Conservation (phyloP, 2,888 invertebrate genomes). For the Drosophila flavopinicola region DNA sequence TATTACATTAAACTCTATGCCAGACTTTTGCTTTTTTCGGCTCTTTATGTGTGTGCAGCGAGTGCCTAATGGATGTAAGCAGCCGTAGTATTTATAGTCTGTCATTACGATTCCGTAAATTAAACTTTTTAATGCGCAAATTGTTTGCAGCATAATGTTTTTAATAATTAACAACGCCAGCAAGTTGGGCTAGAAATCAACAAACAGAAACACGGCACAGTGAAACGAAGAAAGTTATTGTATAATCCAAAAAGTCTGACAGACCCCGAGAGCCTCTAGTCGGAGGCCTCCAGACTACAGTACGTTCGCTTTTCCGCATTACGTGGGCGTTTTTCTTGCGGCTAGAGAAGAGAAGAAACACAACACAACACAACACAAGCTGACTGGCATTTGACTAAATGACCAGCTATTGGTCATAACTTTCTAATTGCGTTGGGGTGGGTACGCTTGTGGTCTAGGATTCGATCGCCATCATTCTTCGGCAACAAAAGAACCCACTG, state of each 20-base stretch:
- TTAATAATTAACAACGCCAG: conserved; percentile 56
- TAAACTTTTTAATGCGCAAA: conserved; percentile 80
- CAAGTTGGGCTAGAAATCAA: conserved; percentile 41
- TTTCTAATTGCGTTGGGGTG: conserved; percentile 63
- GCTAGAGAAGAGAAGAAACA: too few species aligned
- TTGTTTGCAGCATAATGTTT: conserved; percentile 70
- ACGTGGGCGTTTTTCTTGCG: conserved; percentile 58
- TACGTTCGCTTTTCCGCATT: conserved; percentile 63
- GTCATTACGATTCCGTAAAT: conserved; percentile 78
- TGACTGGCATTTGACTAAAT: conserved; percentile 45
- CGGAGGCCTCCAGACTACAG: background rate
- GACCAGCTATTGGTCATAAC: conserved; percentile 57
- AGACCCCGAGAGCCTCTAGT: conserved; percentile 11
- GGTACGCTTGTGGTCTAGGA: conserved; percentile 38
- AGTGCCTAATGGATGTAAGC: conserved; percentile 70
- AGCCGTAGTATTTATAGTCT: conserved; percentile 71
- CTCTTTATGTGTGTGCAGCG: conserved; percentile 18
- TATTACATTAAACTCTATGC: conserved; percentile 70
- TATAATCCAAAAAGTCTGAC: conserved; percentile 48
- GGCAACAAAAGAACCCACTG: conserved; percentile 30
- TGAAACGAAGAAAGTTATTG: conserved; percentile 69
- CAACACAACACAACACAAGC: too few species aligned
- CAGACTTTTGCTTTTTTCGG: conserved; percentile 55
- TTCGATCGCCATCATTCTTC: conserved; percentile 26
- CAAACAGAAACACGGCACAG: conserved; percentile 13